Percentiles rank a stretch among this genome's conserved stretches.
These are phyloP conservation scores for Mythimna vitellina DNA, from an alignment of 2,888 invertebrate species.

Conservation along the genomic window DNA sequence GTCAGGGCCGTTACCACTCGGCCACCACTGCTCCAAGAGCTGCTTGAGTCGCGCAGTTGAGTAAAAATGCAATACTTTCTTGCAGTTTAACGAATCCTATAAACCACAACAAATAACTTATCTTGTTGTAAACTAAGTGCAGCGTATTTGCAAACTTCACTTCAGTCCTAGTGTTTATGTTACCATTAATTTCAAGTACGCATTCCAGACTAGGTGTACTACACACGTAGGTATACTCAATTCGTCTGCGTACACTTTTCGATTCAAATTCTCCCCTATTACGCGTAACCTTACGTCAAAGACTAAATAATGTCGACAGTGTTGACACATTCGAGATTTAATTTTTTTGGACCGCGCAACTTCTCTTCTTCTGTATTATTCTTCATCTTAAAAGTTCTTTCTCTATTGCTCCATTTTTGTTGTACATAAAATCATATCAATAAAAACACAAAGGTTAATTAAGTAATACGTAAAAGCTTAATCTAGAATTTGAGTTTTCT, in stretches of 20 bases:
- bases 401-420: too few species aligned
- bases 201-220: slow-evolving; percentile 8
- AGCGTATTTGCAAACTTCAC: slow-evolving; percentile 9
- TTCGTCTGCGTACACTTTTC: slow-evolving; percentile 36
- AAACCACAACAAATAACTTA: not conserved
- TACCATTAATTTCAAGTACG: slow-evolving; percentile 42
- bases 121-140: not conserved
- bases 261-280: slow-evolving; percentile 52
- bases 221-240: slow-evolving; percentile 8
- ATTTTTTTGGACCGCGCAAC: not conserved
- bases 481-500: too few species aligned
- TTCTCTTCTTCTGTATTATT: too few species aligned
- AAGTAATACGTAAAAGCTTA: too few species aligned
- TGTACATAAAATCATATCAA: too few species aligned
- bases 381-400: too few species aligned
- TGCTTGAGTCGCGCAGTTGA: too few species aligned
- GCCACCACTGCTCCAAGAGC: too few species aligned
- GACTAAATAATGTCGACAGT: slow-evolving; percentile 45
- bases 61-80: too few species aligned
- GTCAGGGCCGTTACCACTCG: too few species aligned
- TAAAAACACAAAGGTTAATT: too few species aligned
- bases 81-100: too few species aligned
- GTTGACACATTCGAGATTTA: not conserved
- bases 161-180: slow-evolving; percentile 8
- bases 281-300: slow-evolving; percentile 31